phyloP scores from a whole-genome alignment of 2,888 invertebrate genomes.

The Plebejus argus region DNA sequence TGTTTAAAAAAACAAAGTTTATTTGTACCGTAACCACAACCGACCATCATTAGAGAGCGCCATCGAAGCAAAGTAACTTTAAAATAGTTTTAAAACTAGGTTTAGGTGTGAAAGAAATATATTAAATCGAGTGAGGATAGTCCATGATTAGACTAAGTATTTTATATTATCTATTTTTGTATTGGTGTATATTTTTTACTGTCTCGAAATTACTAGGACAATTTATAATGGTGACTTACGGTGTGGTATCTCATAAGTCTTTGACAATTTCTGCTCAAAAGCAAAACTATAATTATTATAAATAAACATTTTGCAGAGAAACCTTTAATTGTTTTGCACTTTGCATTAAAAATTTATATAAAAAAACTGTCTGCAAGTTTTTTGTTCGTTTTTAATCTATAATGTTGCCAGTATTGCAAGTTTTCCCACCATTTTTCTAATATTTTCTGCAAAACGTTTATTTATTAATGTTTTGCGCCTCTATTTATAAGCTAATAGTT shows the following conservation, averaged over 20 bases:
- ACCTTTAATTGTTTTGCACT: neutral
- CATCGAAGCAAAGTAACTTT: constrained; percentile 29
- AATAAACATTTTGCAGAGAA: constrained; percentile 1
- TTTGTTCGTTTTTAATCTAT: neutral
- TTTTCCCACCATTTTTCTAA: constrained; percentile 25
- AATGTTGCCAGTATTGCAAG: constrained; percentile 15
- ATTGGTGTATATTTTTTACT: constrained; percentile 23
- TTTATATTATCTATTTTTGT: constrained; percentile 29
- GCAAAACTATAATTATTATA: constrained; percentile 5
- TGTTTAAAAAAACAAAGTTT: neutral
- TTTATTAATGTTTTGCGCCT: constrained; percentile 25
- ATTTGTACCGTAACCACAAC: neutral
- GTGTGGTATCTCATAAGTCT: constrained; percentile 21
- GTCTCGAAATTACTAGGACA: constrained; percentile 29
- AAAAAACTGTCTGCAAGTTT: neutral
- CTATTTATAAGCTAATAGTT: constrained; percentile 29
- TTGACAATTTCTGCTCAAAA: constrained; percentile 31
- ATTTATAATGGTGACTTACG: constrained; percentile 28
- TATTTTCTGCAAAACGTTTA: constrained; percentile 16
- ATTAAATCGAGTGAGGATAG: constrained; percentile 33
- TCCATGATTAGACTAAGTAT: constrained; percentile 32
- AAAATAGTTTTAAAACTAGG: constrained; percentile 29
- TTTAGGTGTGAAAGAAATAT: constrained; percentile 30
- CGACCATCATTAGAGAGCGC: constrained; percentile 29
- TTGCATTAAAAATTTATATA: neutral